Evolutionary conservation across 2,113 vertebrate species (phyloP), one percentile per base, ranked within the genome.

Genomic region (Chloroceryle aenea): DNA sequence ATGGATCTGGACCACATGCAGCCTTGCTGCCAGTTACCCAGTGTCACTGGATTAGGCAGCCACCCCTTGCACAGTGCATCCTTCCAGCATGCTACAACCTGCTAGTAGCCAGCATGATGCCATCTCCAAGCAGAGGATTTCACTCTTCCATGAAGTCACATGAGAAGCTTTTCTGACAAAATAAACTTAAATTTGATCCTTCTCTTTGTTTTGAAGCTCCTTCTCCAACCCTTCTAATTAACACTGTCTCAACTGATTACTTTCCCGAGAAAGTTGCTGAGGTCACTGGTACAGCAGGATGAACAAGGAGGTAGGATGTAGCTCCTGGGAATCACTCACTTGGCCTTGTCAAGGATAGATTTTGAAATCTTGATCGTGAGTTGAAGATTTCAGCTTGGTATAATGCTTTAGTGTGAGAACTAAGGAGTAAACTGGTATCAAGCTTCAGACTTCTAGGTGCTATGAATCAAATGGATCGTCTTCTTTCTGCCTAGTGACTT

Each of bases 81-180:
- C 26, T 59, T 86, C 55, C 47, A 23, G 48, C 2, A 2, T 25
- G 38, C 62, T 90, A 34, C 43, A 73, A 29, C 43, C 38, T 47
- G 21, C 62, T 36, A 22, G 29, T 11, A 61, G 59, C 34, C 17
- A 6, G 42, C 29, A 26, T 2, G 42, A 81, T 43, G 42, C 73
- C 47, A 14, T 53, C n/a, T 67, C 85, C 59, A 67, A 20, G 86
- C n/a, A 17, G 79, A 96, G 76, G 62, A 93, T 89, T 93, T 95
- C 81, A 85, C 21, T 59, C 29, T 71, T 78, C 83, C 87, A 88
- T 79, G 68, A 64, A 88, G 94, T 71, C 34, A 12, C 36, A 45
- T 52, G 67, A 95, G 68, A 86, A 27, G 87, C 20, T 79, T 96
- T 92, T 80, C 95, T 83, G 89, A 95, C 93, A 95, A 96, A 87